Evolutionary conservation across 2,113 vertebrate genomes (phyloP).

Genomic region (Xenopus borealis): DNA sequence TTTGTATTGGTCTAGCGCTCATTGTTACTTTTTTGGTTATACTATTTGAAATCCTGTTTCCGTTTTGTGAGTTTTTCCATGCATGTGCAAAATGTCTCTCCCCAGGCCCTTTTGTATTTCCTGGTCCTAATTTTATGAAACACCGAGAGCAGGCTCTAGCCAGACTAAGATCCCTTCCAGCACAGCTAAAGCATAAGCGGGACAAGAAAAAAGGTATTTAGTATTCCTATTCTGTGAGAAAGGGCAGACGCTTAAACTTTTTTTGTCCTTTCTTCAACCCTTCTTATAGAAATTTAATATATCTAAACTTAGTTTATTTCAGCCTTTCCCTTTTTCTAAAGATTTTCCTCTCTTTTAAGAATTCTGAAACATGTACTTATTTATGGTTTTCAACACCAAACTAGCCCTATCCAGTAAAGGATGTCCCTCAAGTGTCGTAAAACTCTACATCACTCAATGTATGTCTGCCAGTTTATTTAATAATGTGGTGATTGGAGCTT

Average conservation of each 20-base stretch:
- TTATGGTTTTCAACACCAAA: too few relatives aligned
- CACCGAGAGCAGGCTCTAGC: conserved; percentile 98
- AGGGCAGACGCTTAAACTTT: conserved; percentile 68
- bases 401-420: too few relatives aligned
- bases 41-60: conserved; percentile 69
- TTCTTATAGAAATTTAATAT: neutral
- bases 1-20: conserved; percentile 56
- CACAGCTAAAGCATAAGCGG: conserved; percentile 96
- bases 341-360: too few relatives aligned
- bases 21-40: conserved; percentile 46
- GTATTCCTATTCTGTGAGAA: conserved; percentile 78
- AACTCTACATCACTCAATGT: too few relatives aligned
- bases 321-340: too few relatives aligned
- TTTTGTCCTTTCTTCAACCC: neutral
- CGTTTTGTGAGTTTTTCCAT: conserved; percentile 90
- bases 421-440: too few relatives aligned
- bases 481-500: too few relatives aligned
- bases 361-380: too few relatives aligned
- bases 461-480: too few relatives aligned
- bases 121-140: conserved; percentile 98
- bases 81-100: conserved; percentile 99
- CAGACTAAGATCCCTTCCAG: conserved; percentile 98
- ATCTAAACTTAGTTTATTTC: neutral
- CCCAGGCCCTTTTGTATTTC: conserved; percentile 98
- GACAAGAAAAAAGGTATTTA: conserved; percentile 99